Conservation (phyloP, 2,888 invertebrate species). For the Punctoribates punctum region DNA sequence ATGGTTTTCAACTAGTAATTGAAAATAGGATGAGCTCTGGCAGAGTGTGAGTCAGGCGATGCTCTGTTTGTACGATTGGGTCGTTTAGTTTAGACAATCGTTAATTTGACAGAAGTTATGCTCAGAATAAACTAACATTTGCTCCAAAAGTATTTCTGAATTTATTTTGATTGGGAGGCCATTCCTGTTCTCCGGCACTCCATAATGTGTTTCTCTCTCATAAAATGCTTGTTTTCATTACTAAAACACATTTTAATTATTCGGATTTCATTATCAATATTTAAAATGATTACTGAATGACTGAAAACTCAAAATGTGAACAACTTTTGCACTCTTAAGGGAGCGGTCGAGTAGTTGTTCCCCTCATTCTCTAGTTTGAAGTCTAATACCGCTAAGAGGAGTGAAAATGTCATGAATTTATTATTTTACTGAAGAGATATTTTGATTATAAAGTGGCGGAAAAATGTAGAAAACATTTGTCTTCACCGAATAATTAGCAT, state of each 20-base stretch:
- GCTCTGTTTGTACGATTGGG: not conserved
- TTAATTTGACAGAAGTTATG: conserved; percentile 21
- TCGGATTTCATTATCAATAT: not conserved
- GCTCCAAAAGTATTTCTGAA: not conserved
- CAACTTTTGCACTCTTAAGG: too few relatives aligned
- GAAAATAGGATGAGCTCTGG: conserved; percentile 3
- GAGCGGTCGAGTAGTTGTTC: too few relatives aligned
- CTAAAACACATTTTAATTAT: not conserved
- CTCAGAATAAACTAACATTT: not conserved
- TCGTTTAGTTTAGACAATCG: conserved; percentile 9
- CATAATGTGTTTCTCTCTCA: not conserved
- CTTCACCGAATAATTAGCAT: too few relatives aligned
- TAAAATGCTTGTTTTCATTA: not conserved
- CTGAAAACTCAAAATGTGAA: too few relatives aligned
- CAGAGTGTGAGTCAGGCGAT: not conserved
- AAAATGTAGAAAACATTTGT: too few relatives aligned
- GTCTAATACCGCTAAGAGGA: too few relatives aligned
- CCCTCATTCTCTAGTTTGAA: too few relatives aligned
- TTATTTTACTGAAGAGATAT: too few relatives aligned
- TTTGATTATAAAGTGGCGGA: too few relatives aligned
- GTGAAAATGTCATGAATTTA: too few relatives aligned
- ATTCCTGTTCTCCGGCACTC: not conserved
- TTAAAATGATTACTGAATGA: not conserved
- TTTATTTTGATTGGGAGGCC: not conserved
- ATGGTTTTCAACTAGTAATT: conserved; percentile 1